These are phyloP conservation scores for Upupa epops DNA, from an alignment of 2,113 vertebrate genomes.

Conservation along the genomic window DNA sequence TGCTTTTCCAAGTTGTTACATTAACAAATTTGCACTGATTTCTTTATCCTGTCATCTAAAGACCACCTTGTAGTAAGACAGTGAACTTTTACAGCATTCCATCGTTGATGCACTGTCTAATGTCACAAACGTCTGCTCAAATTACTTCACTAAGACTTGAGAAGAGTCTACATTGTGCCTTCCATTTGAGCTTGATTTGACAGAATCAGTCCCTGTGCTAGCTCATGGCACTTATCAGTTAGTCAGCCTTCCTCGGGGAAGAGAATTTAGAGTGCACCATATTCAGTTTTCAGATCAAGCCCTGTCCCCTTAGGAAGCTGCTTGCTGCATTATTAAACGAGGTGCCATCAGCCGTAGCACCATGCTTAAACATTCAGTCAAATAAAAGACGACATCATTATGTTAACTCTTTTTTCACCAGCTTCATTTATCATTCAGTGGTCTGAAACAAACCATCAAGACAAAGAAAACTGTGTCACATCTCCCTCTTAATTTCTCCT, in stretches of 20 bases:
- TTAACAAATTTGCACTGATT: constrained; percentile 85
- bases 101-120: constrained; percentile 84
- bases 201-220: constrained; percentile 82
- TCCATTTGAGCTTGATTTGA: constrained; percentile 83
- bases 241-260: constrained; percentile 79
- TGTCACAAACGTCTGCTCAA: constrained; percentile 86
- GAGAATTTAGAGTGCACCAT: constrained; percentile 83
- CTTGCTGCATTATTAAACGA: constrained; percentile 82
- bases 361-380: constrained; percentile 81
- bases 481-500: background rate
- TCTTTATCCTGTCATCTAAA: constrained; percentile 83
- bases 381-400: constrained; percentile 72
- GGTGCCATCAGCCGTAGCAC: constrained; percentile 77
- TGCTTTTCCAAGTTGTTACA: constrained; percentile 84
- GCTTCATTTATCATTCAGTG: background rate
- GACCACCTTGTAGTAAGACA: constrained; percentile 77
- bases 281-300: constrained; percentile 82
- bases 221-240: constrained; percentile 88
- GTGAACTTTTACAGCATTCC: constrained; percentile 79
- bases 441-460: background rate
- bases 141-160: constrained; percentile 82
- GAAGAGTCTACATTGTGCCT: constrained; percentile 77
- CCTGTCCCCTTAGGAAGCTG: constrained; percentile 78
- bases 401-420: constrained; percentile 71
- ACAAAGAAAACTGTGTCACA: background rate